Conservation (phyloP, 2,888 invertebrate genomes). For the Ornithoptera priamus region DNA sequence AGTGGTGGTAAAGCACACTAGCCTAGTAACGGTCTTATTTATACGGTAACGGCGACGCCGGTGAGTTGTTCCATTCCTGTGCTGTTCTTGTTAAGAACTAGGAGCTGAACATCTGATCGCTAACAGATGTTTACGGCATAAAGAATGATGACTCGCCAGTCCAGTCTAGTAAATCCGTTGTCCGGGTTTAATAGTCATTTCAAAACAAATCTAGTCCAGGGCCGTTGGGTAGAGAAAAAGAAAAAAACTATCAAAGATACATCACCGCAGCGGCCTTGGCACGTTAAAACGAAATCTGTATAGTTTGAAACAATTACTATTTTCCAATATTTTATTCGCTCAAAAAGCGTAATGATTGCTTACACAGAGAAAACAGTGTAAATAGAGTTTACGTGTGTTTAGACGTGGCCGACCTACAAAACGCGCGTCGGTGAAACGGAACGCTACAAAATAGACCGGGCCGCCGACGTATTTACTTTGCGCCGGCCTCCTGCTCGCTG, state of each 20-base stretch:
- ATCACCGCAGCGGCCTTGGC: neutral
- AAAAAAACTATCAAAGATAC: conserved; percentile 8
- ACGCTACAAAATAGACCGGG: conserved; percentile 18
- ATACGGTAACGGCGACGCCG: too few species aligned
- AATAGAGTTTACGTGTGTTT: conserved; percentile 31
- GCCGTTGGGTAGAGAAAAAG: neutral
- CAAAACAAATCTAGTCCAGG: conserved; percentile 4
- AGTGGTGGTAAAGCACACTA: too few species aligned
- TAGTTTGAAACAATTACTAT: conserved; percentile 2
- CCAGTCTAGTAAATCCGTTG: too few species aligned
- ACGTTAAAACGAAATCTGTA: neutral
- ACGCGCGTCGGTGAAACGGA: conserved; percentile 16
- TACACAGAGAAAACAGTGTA: conserved; percentile 10
- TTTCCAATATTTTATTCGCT: conserved; percentile 5
- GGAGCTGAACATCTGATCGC: too few species aligned
- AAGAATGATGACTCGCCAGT: too few species aligned
- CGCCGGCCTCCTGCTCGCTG: neutral
- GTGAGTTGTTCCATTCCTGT: too few species aligned
- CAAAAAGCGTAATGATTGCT: conserved; percentile 11
- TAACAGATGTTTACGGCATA: too few species aligned
- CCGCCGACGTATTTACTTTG: conserved; percentile 1
- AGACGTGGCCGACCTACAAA: conserved; percentile 39
- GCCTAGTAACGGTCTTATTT: too few species aligned
- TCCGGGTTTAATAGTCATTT: neutral
- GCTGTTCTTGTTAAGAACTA: too few species aligned